Base-by-base conservation (phyloP, 2,888 invertebrate species). In the Andrena chrysosceles region DNA sequence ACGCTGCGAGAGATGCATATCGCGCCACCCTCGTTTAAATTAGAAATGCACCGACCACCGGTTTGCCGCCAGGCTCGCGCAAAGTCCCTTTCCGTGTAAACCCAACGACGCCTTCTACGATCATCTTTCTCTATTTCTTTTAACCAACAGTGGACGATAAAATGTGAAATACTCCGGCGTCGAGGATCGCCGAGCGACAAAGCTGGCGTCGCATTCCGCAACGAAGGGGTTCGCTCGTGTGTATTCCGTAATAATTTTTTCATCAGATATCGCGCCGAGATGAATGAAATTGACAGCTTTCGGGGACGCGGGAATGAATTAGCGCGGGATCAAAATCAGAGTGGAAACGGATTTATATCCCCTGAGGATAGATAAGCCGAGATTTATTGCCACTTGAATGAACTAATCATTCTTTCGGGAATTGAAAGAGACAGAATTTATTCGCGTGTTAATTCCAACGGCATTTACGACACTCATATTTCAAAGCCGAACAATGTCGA, bases 391-490 rank as follows among this genome's bases (percentile, higher is more conserved):
- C 62, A 31, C 26, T 20, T 16, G 26, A 60, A 63, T 16, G 62
- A 63, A 68, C 62, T 62, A 54, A 67, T 68, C 75, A 42, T 67
- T 52, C 62, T 31, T 67, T 26, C n/a, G 26, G 31, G 52, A 63
- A 62, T 67, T 42, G 56, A 67, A 66, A 62, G 52, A 63, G 35
- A 60, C 29, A 26, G 13, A 62, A 54, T 78, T 77, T 71, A 62
- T 71, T 71, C 60, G 31, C 29, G 13, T 26, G 29, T 31, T 71
- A 71, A 71, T 71, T 71, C 20, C 60, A n/a, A 7, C 23, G 60
- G 48, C 48, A 20, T 71, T 71, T 71, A 71, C n/a, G 48, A 29
- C 70, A 48, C 48, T 49, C 70, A 23, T 71, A 71, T 71, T 60
- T 71, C 70, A 70, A 20, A 23, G n/a, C n/a, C 4, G 29, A 60